These are phyloP conservation scores for Romanogobio albipinnatus DNA, from an alignment of 2,113 vertebrate genomes.

Conservation along the genomic window DNA sequence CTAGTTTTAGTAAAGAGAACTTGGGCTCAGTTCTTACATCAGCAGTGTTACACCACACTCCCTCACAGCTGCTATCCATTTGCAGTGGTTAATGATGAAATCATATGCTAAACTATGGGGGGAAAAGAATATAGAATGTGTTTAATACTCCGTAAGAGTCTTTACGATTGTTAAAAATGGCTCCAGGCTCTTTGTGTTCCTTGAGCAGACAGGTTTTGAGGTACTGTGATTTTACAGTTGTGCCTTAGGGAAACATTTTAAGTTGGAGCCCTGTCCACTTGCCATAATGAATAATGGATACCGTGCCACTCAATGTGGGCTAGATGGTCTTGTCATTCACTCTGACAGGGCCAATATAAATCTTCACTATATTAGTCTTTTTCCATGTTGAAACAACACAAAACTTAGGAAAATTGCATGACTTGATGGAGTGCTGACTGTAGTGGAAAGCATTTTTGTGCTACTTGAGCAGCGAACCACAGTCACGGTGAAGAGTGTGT, in stretches of 20 bases:
- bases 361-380: neutral
- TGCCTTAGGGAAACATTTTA: neutral
- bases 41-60: constrained; percentile 2
- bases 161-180: constrained; percentile 18
- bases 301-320: neutral
- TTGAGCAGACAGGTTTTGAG: constrained; percentile 3
- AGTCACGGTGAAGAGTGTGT: constrained; percentile 18
- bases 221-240: neutral
- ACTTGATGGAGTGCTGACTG: constrained; percentile 44
- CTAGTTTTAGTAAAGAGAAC: neutral
- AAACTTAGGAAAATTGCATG: constrained; percentile 21
- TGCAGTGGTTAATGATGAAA: constrained; percentile 20
- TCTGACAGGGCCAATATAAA: neutral
- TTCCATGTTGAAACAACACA: constrained; percentile 12
- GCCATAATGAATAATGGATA: neutral
- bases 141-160: constrained; percentile 19
- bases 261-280: neutral
- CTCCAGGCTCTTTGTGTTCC: neutral
- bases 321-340: constrained; percentile 20
- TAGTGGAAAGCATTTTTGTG: constrained; percentile 35
- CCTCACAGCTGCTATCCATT: constrained; percentile 7
- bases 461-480: constrained; percentile 1
- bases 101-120: constrained; percentile 7
- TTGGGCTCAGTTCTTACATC: neutral
- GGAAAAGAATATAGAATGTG: neutral